Evolutionary conservation across 2,888 invertebrate genomes (phyloP).

Genomic region (Ectemnius continuus): DNA sequence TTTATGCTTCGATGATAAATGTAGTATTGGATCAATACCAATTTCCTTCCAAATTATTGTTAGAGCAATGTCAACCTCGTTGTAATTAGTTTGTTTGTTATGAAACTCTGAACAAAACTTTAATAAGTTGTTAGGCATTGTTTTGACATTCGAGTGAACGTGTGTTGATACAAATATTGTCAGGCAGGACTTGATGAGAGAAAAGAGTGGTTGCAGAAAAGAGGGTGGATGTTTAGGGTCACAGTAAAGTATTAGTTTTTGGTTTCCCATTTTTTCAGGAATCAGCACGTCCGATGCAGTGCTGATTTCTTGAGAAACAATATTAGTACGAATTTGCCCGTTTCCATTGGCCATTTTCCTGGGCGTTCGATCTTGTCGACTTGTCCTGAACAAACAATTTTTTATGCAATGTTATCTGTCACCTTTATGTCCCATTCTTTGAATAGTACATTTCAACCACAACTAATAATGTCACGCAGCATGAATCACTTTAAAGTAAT

Average conservation of each 20-base stretch:
- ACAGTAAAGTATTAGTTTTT: conserved; percentile 69
- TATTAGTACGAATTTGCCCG: not conserved
- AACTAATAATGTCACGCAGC: not conserved
- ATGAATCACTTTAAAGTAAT: too few species aligned
- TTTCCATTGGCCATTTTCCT: not conserved
- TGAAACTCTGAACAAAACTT: conserved; percentile 61
- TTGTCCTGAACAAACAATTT: not conserved
- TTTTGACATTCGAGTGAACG: conserved; percentile 68
- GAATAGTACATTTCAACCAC: conserved; percentile 2
- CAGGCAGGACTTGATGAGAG: conserved; percentile 59
- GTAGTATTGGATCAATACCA: conserved; percentile 66
- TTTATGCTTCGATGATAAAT: conserved; percentile 51
- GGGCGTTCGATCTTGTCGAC: not conserved
- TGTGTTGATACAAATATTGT: conserved; percentile 60
- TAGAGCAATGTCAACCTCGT: conserved; percentile 53
- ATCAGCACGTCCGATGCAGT: conserved; percentile 3
- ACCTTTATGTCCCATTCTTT: not conserved
- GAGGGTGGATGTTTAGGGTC: conserved; percentile 72
- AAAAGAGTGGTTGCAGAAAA: conserved; percentile 68
- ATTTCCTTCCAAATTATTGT: conserved; percentile 72
- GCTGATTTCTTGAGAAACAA: not conserved
- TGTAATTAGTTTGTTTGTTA: conserved; percentile 1
- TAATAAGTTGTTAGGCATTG: conserved; percentile 45
- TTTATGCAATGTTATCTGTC: not conserved
- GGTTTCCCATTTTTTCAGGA: conserved; percentile 25